phyloP scores from a whole-genome alignment of 2,888 invertebrate genomes.

The Pterobdella sp. region DNA sequence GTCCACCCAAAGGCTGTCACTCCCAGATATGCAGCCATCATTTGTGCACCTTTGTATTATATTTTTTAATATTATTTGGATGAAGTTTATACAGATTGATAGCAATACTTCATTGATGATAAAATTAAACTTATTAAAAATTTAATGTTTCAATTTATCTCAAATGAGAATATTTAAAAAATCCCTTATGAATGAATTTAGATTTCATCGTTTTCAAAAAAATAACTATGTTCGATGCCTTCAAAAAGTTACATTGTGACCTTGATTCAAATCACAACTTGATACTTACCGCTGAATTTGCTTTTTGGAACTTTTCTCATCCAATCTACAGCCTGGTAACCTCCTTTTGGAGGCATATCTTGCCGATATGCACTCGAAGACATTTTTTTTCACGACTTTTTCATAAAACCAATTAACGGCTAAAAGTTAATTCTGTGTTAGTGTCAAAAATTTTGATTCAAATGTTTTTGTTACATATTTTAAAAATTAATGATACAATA shows the following conservation, averaged over 20 bases:
- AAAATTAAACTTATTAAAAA: conserved; percentile 5
- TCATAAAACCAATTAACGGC: not conserved
- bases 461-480: too few relatives aligned
- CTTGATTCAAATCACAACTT: not conserved
- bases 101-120: too few relatives aligned
- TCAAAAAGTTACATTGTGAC: conserved; percentile 21
- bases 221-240: not conserved
- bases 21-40: conserved; percentile 5
- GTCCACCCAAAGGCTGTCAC: not conserved
- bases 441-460: not conserved
- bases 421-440: conserved; percentile 6
- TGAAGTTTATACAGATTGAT: too few relatives aligned
- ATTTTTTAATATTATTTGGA: not conserved
- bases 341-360: conserved; percentile 87
- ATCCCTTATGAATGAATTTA: too few relatives aligned
- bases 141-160: not conserved
- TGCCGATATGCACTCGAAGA: conserved; percentile 55
- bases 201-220: too few relatives aligned
- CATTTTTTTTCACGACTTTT: conserved; percentile 32
- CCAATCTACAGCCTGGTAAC: conserved; percentile 67
- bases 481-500: too few relatives aligned
- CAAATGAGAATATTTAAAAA: too few relatives aligned
- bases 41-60: not conserved
- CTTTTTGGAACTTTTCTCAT: conserved; percentile 46
- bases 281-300: conserved; percentile 32